A percentile compares a stretch with the other conserved stretches of the same genome.
These are phyloP conservation scores for Hippocampus mohnikei DNA, from an alignment of 2,113 vertebrate genomes.

Conservation along the genomic window DNA sequence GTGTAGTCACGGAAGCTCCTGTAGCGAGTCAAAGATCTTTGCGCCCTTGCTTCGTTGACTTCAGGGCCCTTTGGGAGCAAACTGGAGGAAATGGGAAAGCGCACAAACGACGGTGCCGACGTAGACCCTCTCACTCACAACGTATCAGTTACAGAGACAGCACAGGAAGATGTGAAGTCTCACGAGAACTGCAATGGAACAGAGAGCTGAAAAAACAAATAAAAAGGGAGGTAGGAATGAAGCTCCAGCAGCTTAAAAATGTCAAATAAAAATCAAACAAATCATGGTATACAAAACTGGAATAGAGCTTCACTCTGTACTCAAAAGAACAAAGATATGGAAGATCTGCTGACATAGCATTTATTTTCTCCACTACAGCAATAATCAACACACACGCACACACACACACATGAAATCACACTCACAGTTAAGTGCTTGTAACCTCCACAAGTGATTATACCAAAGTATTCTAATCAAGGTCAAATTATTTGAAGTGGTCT, in stretches of 20 bases:
- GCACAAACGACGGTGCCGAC: conserved; percentile 27
- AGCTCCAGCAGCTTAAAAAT: neutral
- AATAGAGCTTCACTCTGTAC: neutral
- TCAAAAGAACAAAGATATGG: neutral
- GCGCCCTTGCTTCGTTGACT: conserved; percentile 22
- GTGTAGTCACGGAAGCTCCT: neutral
- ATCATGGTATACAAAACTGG: neutral
- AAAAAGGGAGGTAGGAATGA: neutral
- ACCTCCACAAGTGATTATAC: neutral
- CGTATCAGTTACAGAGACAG: neutral
- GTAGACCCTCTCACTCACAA: neutral
- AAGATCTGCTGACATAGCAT: neutral
- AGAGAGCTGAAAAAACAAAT: neutral
- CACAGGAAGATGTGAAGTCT: neutral
- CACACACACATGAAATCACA: no score
- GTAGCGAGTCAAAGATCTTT: neutral
- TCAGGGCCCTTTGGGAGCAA: conserved; percentile 32
- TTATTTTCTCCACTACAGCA: no score
- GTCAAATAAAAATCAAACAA: neutral
- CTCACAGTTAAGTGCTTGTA: neutral
- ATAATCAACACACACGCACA: no score
- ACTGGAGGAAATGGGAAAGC: conserved; percentile 48
- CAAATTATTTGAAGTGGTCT: neutral
- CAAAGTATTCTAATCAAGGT: neutral
- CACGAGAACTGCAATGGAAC: neutral